A percentile compares a stretch with the other conserved stretches of the same genome.
Evolutionary conservation across 2,888 invertebrate species (phyloP).

Genomic region (Dromius quadrimaculatus): DNA sequence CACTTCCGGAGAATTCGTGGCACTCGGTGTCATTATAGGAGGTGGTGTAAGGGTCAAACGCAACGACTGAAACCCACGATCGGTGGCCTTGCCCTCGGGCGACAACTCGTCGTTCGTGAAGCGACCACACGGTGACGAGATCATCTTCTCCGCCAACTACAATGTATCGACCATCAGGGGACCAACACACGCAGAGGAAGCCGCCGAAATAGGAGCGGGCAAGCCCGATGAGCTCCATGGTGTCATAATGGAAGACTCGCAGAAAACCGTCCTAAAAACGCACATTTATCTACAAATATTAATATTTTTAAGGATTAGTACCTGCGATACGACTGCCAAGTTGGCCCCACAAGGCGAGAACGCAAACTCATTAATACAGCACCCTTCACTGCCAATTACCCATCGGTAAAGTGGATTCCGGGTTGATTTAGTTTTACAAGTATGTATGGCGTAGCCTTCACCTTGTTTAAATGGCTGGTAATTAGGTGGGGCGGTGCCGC

Average conservation of each 20-base stretch:
- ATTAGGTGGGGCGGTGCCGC: conserved; percentile 90
- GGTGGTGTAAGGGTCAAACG: conserved; percentile 90
- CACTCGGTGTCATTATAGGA: conserved; percentile 75
- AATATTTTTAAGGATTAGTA: no score
- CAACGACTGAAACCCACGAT: conserved; percentile 98
- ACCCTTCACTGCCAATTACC: conserved; percentile 85
- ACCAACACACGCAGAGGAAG: conserved; percentile 97
- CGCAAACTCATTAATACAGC: conserved; percentile 94
- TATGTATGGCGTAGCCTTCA: conserved; percentile 93
- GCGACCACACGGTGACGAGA: conserved; percentile 96
- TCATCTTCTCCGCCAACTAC: conserved; percentile 99
- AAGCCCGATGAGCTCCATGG: conserved; percentile 94
- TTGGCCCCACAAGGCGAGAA: conserved; percentile 96
- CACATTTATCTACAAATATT: no score
- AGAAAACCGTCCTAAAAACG: conserved; percentile 95
- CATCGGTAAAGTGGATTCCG: conserved; percentile 95
- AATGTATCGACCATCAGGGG: conserved; percentile 94
- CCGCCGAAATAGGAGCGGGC: conserved; percentile 99
- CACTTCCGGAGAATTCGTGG: conserved; percentile 69
- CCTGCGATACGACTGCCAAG: conserved; percentile 94
- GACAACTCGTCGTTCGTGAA: conserved; percentile 91
- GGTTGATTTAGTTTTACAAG: conserved; percentile 96
- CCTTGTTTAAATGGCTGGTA: conserved; percentile 97
- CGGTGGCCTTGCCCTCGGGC: conserved; percentile 98
- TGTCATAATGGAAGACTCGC: conserved; percentile 96